Evolutionary conservation across 2,113 vertebrate genomes (phyloP).

Genomic region (Eretmochelys imbricata): DNA sequence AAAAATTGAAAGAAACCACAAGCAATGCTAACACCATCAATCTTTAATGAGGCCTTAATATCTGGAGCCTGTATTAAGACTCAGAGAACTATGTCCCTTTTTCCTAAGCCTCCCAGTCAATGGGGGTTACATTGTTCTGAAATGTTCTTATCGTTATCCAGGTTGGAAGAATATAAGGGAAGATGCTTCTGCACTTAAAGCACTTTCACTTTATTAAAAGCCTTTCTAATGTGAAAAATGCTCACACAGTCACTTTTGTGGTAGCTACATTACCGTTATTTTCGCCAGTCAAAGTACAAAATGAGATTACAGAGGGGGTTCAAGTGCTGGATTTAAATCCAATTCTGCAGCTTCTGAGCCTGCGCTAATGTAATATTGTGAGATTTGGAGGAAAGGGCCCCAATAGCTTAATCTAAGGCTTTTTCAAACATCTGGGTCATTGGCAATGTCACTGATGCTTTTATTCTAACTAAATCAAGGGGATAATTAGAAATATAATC

Average conservation of each 20-base stretch:
- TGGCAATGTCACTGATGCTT: constrained; percentile 75
- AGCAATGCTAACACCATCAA: constrained; percentile 37
- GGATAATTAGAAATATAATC: constrained; percentile 65
- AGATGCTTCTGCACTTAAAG: constrained; percentile 37
- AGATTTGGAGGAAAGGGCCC: constrained; percentile 65
- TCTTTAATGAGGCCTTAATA: constrained; percentile 41
- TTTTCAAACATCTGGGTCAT: constrained; percentile 77
- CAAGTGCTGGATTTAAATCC: constrained; percentile 77
- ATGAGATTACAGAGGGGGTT: constrained; percentile 77
- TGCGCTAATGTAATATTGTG: constrained; percentile 72
- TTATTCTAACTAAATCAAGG: constrained; percentile 75
- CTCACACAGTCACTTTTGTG: constrained; percentile 68
- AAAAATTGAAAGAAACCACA: constrained; percentile 37
- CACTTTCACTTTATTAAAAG: constrained; percentile 76
- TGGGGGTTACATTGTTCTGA: neutral
- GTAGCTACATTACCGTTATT: constrained; percentile 69
- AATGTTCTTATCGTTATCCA: neutral
- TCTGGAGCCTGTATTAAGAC: neutral
- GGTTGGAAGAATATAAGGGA: constrained; percentile 22
- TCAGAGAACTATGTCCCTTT: neutral
- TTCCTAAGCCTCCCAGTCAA: neutral
- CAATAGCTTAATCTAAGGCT: constrained; percentile 67
- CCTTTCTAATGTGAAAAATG: constrained; percentile 72
- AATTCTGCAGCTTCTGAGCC: constrained; percentile 74
- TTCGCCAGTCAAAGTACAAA: constrained; percentile 74